Percentiles rank a stretch among this genome's conserved stretches.
phyloP scores from a whole-genome alignment of 2,888 invertebrate genomes.

The Ethmia dodecea region DNA sequence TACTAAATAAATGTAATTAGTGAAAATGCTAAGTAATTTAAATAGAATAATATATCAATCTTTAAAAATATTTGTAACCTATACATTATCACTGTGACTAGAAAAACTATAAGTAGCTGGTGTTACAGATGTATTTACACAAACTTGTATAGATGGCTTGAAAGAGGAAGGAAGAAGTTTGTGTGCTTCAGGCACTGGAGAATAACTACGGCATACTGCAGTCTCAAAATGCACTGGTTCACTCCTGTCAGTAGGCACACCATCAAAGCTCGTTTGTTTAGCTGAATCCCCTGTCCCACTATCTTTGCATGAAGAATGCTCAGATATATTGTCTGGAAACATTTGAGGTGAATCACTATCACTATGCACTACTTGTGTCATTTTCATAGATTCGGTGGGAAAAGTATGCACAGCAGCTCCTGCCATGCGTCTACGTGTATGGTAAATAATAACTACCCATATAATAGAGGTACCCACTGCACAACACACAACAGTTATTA shows the following conservation, averaged over 20 bases:
- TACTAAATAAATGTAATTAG: slow-evolving; percentile 38
- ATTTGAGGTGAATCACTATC: slow-evolving; percentile 70
- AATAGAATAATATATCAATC: slow-evolving; percentile 21
- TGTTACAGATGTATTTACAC: slow-evolving; percentile 72
- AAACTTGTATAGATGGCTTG: slow-evolving; percentile 73
- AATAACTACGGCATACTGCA: slow-evolving; percentile 61
- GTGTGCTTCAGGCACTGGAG: slow-evolving; percentile 70
- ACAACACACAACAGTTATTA: slow-evolving; percentile 93
- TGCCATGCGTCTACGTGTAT: slow-evolving; percentile 84
- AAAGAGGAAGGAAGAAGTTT: slow-evolving; percentile 72
- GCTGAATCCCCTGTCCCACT: slow-evolving; percentile 89
- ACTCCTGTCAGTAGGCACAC: slow-evolving; percentile 64
- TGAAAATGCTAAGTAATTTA: slow-evolving; percentile 45
- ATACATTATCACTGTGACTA: slow-evolving; percentile 73
- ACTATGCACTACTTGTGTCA: slow-evolving; percentile 71
- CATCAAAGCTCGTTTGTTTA: slow-evolving; percentile 83
- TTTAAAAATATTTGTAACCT: slow-evolving; percentile 33
- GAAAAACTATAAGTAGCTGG: slow-evolving; percentile 76
- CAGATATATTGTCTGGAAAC: slow-evolving; percentile 83
- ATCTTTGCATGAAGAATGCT: slow-evolving; percentile 87
- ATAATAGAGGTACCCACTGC: slow-evolving; percentile 93
- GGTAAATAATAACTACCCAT: slow-evolving; percentile 95
- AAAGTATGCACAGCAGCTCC: slow-evolving; percentile 65
- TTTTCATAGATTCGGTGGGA: slow-evolving; percentile 66
- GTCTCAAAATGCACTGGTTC: slow-evolving; percentile 70